Base-by-base conservation (phyloP, 2,797 vertebrate species). In the Scomberomorus guttatus region DNA sequence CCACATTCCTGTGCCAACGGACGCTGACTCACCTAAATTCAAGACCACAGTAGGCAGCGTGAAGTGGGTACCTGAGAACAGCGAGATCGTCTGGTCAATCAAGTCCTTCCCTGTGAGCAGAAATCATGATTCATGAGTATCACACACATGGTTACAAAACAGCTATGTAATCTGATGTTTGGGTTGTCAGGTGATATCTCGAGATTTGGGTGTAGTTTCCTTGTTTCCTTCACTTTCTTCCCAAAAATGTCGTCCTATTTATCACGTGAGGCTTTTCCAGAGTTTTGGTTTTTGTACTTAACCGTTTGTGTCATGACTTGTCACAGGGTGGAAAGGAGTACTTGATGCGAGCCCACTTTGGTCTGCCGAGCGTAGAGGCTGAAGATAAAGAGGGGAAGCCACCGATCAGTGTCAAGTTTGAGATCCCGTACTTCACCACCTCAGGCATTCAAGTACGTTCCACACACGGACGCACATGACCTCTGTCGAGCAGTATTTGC, bases 331-430 rank as follows among this genome's bases (percentile, higher is more conserved):
- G 98, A 68, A 99, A 99, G 86, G 98, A 99, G 90, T 99, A 99
- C 85, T 91, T 99, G 92, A 99, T 99, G 98, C 93, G 98, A 72
- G 98, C 98, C 14, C 98, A 99, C 89, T 99, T 99, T 0, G 98
- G 98, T 3, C 94, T 99, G 72, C 98, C 98, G 1, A 99, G 98
- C 2, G 98, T 99, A 15, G 98, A 99, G 92, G 98, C 98, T 0
- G 98, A 99, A 91, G 98, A 99, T 91, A 99, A 99, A 83, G 98
- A 99, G 90, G 98, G 98, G 76, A 99, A 99, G 86, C 98, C 98
- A 1, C 98, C 98, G 2, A 99, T 99, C 87, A 99, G 98, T 5
- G 98, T 99, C 8, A 99, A 99, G 94, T 99, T 99, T 82, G 98
- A 99, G 93, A 99, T 99, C 84, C 98, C 98, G 0, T 99, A 99